Evolutionary conservation across 2,888 invertebrate species (phyloP).

Genomic region (Troilus luridus): DNA sequence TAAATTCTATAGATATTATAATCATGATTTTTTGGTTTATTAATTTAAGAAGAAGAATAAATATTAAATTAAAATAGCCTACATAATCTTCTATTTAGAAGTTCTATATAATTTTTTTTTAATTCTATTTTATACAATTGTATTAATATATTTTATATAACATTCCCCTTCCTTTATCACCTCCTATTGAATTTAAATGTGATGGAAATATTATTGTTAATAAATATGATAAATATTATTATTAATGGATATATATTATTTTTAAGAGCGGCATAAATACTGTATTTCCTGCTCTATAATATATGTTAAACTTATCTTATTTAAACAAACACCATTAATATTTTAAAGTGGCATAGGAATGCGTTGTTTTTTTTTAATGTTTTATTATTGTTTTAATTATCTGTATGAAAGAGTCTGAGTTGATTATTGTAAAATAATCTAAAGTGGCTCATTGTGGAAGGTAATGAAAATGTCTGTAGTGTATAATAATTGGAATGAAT

Average conservation of each 20-base stretch:
- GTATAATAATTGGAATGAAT: too few species aligned
- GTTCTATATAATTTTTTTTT: background rate
- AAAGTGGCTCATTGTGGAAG: too few species aligned
- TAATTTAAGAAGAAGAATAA: background rate
- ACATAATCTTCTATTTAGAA: background rate
- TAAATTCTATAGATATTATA: background rate
- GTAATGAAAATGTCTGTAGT: too few species aligned
- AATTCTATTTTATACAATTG: background rate
- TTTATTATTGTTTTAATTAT: background rate
- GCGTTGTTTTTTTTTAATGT: background rate
- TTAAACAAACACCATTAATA: background rate
- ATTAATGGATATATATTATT: background rate
- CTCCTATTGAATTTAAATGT: background rate
- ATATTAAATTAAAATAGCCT: background rate
- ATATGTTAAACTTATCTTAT: background rate
- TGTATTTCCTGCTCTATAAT: background rate
- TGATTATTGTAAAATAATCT: background rate
- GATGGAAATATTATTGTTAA: background rate
- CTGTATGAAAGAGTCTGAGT: background rate
- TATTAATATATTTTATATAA: background rate
- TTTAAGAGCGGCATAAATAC: background rate
- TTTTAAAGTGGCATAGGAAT: background rate
- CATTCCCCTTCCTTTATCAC: background rate
- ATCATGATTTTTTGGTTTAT: background rate
- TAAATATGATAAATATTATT: background rate